These are phyloP conservation scores for Lycopodina hypogea DNA, from an alignment of 37 sponge, comb jelly and placozoan genomes.

Conservation along the genomic window DNA sequence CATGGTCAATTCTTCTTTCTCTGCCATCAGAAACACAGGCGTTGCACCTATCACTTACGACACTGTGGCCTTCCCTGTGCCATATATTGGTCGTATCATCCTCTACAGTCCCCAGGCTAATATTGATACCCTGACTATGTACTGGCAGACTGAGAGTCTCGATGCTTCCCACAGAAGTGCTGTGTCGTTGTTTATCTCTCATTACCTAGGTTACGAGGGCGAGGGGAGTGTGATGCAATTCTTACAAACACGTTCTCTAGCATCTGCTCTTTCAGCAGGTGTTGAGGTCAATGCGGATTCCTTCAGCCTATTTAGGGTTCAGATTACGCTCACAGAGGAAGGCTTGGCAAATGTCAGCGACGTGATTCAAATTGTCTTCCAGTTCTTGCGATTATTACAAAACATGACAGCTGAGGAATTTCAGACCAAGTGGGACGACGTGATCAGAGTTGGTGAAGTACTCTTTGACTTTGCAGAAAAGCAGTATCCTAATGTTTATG, in stretches of 20 bases:
- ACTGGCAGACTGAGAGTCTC: slow-evolving; percentile 52
- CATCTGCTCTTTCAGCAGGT: slow-evolving; percentile 33
- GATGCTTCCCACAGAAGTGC: slow-evolving; percentile 18
- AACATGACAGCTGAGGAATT: neutral
- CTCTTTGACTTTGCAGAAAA: slow-evolving; percentile 39
- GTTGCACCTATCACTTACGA: slow-evolving; percentile 5
- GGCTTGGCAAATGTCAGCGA: slow-evolving; percentile 36
- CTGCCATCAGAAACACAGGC: slow-evolving; percentile 59
- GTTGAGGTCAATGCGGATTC: slow-evolving; percentile 27
- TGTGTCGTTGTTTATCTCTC: slow-evolving; percentile 26
- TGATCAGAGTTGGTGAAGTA: neutral
- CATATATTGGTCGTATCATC: slow-evolving; percentile 37
- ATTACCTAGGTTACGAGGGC: slow-evolving; percentile 56
- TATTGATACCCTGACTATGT: slow-evolving; percentile 21
- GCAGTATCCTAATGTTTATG: slow-evolving; percentile 22
- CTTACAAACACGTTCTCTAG: slow-evolving; percentile 23
- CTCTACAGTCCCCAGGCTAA: slow-evolving; percentile 46
- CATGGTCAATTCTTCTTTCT: slow-evolving; percentile 54
- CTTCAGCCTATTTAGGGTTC: slow-evolving; percentile 26
- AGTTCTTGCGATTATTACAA: slow-evolving; percentile 24
- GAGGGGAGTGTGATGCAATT: slow-evolving; percentile 24
- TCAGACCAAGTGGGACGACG: slow-evolving; percentile 29
- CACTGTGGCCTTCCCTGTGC: slow-evolving; percentile 36
- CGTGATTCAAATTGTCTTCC: slow-evolving; percentile 38
- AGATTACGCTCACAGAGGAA: slow-evolving; percentile 28